Conservation (phyloP, 2,888 invertebrate genomes). For the Blastobasis adustella region DNA sequence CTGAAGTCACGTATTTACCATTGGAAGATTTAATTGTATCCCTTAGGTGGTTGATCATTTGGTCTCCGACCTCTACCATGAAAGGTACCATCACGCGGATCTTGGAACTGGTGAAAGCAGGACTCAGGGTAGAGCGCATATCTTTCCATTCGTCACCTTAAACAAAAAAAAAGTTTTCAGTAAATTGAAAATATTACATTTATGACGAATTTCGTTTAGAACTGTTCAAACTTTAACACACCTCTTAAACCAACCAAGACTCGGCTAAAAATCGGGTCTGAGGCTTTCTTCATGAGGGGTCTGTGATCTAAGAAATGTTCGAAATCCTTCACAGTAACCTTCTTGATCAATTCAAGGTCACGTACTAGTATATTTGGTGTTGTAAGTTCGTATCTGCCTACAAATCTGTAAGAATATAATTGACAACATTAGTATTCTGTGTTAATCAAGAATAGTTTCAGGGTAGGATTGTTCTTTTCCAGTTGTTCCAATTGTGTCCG, state of each 20-base stretch:
- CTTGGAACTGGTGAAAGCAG: constrained; percentile 69
- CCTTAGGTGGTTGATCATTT: constrained; percentile 40
- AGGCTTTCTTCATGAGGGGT: constrained; percentile 35
- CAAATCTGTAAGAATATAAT: constrained; percentile 35
- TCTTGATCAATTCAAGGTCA: constrained; percentile 66
- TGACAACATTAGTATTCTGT: too few species aligned
- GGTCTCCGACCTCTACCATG: constrained; percentile 52
- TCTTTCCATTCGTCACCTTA: constrained; percentile 56
- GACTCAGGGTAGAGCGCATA: constrained; percentile 60
- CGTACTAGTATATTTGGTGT: constrained; percentile 48
- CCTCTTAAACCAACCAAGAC: constrained; percentile 59
- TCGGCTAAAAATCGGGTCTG: constrained; percentile 65
- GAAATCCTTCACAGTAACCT: constrained; percentile 68
- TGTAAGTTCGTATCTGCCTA: constrained; percentile 58
- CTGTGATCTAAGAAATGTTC: constrained; percentile 70
- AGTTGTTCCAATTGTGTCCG: too few species aligned
- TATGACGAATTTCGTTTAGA: neutral
- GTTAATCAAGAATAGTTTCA: too few species aligned
- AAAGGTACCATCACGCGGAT: constrained; percentile 57
- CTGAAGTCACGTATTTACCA: neutral
- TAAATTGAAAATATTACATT: too few species aligned
- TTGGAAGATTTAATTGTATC: constrained; percentile 20
- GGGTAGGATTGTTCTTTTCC: too few species aligned
- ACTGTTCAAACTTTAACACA: constrained; percentile 7
- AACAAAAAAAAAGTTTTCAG: neutral